Base-by-base conservation (phyloP, 30 jellyfish, hydroid and myxozoan genomes). In the Hydra vulgaris region DNA sequence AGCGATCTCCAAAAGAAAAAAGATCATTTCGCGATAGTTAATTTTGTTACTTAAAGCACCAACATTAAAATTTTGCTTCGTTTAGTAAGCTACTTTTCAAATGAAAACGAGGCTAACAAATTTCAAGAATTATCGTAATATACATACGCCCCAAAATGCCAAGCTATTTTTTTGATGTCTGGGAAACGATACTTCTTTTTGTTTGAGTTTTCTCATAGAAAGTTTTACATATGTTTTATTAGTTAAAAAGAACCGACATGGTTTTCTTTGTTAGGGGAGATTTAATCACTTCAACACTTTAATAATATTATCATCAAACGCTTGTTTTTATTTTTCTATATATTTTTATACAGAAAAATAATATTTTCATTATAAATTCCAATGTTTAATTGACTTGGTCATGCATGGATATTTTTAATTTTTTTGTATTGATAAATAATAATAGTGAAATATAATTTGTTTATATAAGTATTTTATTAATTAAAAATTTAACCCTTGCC, bases 11-110 rank as follows among this genome's bases (percentile, higher is more conserved):
- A 18, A 92, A 92, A 82, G 98, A 92, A 73, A 92, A 92, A 82
- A 75, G 98, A 27, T 92, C 98, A 8, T 92, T 92, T 88, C 85
- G 98, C 66, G 98, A 92, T 83, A 92, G 98, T 83, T 78, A 78
- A 61, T 27, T 78, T 18, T 1, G n/a, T 53, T 17, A 16, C 71
- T 53, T 4, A 74, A 18, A 74, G 20, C 17, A 40, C 61, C 5
- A 40, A 12, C 12, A 40, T 40, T 40, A n/a, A n/a, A n/a, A 3
- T 12, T 40, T 3, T 3, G 61, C 61, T 40, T 40, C 61, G 61
- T 40, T 40, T 40, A 40, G 61, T 40, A 40, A 40, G 61, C 61
- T 40, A 40, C 61, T 12, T 40, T 40, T 40, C 8, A 12, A 40
- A 40, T 40, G 12, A 40, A 40, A 40, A 12, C 61, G 5, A 40